Evolutionary conservation across 2,888 invertebrate genomes (phyloP), one percentile per base, ranked within the genome.

Genomic region (Tethea ocularis): DNA sequence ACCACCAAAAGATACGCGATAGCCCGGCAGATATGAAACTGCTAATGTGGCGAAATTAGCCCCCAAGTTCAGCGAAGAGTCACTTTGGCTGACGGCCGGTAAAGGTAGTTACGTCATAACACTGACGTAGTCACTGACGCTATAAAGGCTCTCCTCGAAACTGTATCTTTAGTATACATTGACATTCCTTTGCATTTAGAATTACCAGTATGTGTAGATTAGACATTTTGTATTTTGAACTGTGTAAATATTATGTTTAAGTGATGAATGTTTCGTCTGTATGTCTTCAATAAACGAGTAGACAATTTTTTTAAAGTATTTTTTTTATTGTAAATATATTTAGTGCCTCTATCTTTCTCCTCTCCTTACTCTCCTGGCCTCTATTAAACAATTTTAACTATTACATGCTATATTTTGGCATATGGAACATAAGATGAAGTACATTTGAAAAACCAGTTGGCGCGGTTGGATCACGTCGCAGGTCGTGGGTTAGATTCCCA

Each of bases 171-270:
- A 33, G 7, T 38, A 1, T 63, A 74, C 69, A 74, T 74, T 74
- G 77, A 86, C 90, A 91, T 91, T 91, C 90, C 91, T 82, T 79
- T 75, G 86, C 87, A 86, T 89, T 87, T 88, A 87, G 80, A 72
- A 71, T n/a, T 76, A 71, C 68, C 68, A 72, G 62, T 65, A 67
- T 62, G 68, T 76, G 64, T 62, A 66, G 46, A 46, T 52, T 41
- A 59, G 29, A 63, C 63, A 56, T 74, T 77, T 80, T 82, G 75
- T 69, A 71, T 67, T 71, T 66, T 61, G 58, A 66, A 59, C 51
- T 62, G 66, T 84, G 80, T 81, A 83, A 80, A 80, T 82, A 80
- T 68, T 69, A 61, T 73, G 71, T 67, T 74, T 29, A 67, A 75
- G 77, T 69, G 54, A 66, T 73, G 74, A 58, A 64, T 73, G 70